Evolutionary conservation across 2,113 vertebrate species (phyloP), one percentile per base, ranked within the genome.

Genomic region (Bucco capensis): DNA sequence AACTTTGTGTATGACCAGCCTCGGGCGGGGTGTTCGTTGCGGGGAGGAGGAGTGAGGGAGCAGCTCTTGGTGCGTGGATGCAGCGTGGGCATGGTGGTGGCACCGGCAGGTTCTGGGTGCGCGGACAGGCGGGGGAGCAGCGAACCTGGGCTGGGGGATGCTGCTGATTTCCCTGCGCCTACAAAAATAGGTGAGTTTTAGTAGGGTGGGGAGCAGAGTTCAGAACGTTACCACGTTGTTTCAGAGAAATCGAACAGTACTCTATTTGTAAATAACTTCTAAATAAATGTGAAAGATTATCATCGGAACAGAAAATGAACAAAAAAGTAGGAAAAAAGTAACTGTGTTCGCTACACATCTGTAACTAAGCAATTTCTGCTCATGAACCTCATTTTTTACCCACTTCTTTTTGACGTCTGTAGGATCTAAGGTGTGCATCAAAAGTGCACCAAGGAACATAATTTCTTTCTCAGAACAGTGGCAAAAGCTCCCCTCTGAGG

Each of bases 171-270:
- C 50, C 0, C 69, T 10, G 69, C 47, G 4, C 2, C 78, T 14
- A 2, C 53, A 19, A 17, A 19, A 25, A 9, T 4, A 22, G 58
- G 18, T 12, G 53, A n/a, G 2, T 8, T n/a, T 0, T 12, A 1
- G n/a, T 0, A 1, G 5, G 65, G 3, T 4, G 77, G 25, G 28
- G 17, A 58, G n/a, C 46, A 9, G 69, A 35, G 47, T 11, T 56
- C 28, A 9, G 72, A 7, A 19, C 10, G 54, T 2, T 4, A 5
- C 2, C 6, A 5, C n/a, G n/a, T n/a, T 27, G 9, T 11, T 47
- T 31, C 27, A 4, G 40, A 11, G 40, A 75, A 51, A 47, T 14
- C 40, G 3, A 21, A 2, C 46, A 1, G 1, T 16, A 1, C 5
- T 19, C 27, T 16, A 1, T 1, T 47, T 54, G 27, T 6, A 30